These are phyloP conservation scores for Folsomia manolachei DNA, from an alignment of 2,888 invertebrate species.

Conservation along the genomic window DNA sequence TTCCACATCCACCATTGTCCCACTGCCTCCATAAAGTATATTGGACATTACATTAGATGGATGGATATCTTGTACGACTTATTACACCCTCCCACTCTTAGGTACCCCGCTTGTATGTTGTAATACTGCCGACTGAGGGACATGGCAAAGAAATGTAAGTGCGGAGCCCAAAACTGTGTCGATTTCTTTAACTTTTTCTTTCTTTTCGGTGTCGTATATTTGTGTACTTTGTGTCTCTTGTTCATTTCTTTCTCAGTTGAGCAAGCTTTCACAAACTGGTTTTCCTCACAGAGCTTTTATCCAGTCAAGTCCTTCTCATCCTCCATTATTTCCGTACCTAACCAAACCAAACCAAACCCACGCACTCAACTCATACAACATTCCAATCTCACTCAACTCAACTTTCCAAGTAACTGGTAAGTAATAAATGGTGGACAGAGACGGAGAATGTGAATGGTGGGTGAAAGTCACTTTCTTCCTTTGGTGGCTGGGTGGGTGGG, in stretches of 20 bases:
- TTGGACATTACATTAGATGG: conserved; percentile 7
- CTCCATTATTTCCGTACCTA: not conserved
- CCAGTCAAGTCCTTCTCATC: not conserved
- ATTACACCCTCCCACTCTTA: no score
- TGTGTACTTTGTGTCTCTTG: not conserved
- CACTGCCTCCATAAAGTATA: conserved; percentile 23
- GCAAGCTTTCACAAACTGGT: not conserved
- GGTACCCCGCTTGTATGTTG: no score
- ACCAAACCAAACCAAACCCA: no score
- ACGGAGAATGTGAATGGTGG: no score
- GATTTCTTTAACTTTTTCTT: conserved; percentile 18
- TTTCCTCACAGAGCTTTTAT: not conserved
- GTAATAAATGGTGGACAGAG: no score
- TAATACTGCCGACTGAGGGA: no score
- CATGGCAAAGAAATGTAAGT: not conserved
- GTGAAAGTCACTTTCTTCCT: no score
- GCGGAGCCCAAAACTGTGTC: not conserved
- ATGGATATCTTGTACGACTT: not conserved
- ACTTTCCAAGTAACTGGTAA: no score
- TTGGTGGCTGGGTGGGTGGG: not conserved
- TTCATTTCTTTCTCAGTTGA: not conserved
- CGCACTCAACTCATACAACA: no score
- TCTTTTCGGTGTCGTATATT: not conserved
- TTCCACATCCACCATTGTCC: conserved; percentile 4
- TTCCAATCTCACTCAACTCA: not conserved